Evolutionary conservation across 92 coral and sea anemone species (phyloP), one percentile per base, ranked within the genome.

Genomic region (Siderastrea siderea): DNA sequence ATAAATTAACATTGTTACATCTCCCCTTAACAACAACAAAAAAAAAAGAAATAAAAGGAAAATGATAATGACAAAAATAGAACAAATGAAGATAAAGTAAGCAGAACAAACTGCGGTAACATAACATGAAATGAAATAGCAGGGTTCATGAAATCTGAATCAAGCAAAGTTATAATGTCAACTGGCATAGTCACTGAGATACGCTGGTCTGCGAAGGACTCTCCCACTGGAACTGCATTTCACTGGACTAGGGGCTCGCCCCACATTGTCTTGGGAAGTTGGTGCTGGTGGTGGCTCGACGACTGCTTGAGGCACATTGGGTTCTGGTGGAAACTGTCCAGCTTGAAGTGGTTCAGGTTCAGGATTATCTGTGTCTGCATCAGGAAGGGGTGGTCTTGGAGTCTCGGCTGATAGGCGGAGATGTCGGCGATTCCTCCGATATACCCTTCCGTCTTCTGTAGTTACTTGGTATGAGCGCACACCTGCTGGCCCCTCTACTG

Each of bases 371-470:
- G 57, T 45, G 67, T 75, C 80, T 0, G 57, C 10, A 50, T 55
- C 66, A 75, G 67, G 66, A 26, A 50, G 68, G 57, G 80, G 13
- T 55, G 53, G 79, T 75, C 54, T 75, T 17, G 66, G 80, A 7
- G 4, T 50, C 10, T 75, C 80, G 26, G 80, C 80, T 55, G 80
- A 55, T 50, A 55, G 80, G 4, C 66, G 51, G 46, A 66, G 75
- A 49, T 68, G 76, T 68, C 54, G 85, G 44, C 53, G 71, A 47
- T 78, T 78, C 71, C 83, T 78, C 45, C 71, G 60, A 78, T 47
- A 62, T 47, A 78, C 86, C 77, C 77, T 81, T 80, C 85, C 65
- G 3, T 80, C 64, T n/a, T 80, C 66, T 12, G 63, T 80, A 43
- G 5, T 66, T 48, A 50, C 75, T 68, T 66, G 74, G 85, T 66